Percentiles rank a stretch among this genome's conserved stretches.
Evolutionary conservation across 1,140 invertebrate genomes (phyloP).

Genomic region (Oryzaephilus surinamensis): DNA sequence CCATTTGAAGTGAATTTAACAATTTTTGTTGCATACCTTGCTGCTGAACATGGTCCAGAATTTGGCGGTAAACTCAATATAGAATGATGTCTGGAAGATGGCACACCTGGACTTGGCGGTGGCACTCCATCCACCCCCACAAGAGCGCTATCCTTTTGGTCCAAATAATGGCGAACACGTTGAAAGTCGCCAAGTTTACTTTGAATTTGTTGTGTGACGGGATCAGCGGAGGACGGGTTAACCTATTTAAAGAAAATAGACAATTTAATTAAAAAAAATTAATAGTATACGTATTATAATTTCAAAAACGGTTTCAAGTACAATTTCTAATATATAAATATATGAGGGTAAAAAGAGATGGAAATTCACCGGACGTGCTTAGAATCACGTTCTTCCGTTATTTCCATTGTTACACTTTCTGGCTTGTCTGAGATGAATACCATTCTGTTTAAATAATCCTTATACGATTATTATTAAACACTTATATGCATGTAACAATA

Average conservation of each 20-base stretch:
- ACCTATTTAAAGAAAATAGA: no score
- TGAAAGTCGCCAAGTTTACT: constrained; percentile 62
- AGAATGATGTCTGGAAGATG: constrained; percentile 10
- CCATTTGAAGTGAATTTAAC: no score
- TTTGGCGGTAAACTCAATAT: constrained; percentile 8
- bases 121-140: constrained; percentile 62
- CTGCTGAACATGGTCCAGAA: background rate
- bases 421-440: constrained; percentile 5
- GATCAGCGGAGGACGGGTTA: constrained; percentile 52
- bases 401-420: constrained; percentile 12
- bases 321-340: no score
- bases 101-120: constrained; percentile 43
- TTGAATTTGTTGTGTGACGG: constrained; percentile 61
- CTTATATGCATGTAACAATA: no score
- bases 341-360: no score
- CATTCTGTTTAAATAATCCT: no score
- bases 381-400: constrained; percentile 12
- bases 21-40: background rate
- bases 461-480: no score
- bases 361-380: constrained; percentile 13
- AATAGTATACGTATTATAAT: no score
- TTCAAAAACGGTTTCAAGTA: no score
- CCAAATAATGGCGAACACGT: constrained; percentile 51
- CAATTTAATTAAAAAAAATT: no score
- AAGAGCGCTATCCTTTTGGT: constrained; percentile 50